Conservation (phyloP, 53 echinoderm and acorn worm species). For the Henricia sp. region DNA sequence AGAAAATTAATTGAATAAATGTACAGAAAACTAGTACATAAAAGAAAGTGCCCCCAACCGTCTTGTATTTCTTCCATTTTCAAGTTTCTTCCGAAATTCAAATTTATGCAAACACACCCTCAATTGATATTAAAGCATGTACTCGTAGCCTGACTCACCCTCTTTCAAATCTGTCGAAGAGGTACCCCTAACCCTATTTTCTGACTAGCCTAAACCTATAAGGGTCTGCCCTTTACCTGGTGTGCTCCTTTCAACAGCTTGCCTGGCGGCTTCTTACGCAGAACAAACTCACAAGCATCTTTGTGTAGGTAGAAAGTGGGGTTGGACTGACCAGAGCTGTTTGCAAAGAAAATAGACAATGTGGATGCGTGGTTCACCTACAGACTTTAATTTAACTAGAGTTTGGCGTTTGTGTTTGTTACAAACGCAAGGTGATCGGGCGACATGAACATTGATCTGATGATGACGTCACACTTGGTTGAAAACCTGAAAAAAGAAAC, state of each 20-base stretch:
- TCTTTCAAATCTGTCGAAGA: too few relatives aligned
- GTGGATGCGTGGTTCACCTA: neutral
- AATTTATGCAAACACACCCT: too few relatives aligned
- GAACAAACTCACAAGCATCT: conserved; percentile 82
- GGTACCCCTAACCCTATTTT: too few relatives aligned
- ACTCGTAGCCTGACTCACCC: too few relatives aligned
- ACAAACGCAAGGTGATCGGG: too few relatives aligned
- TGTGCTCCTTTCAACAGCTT: conserved; percentile 88
- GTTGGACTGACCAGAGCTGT: conserved; percentile 94
- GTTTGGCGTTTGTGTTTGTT: too few relatives aligned
- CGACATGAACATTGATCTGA: too few relatives aligned
- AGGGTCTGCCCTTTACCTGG: conserved; percentile 73
- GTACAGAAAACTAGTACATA: neutral
- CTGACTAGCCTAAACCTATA: too few relatives aligned
- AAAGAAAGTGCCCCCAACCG: neutral
- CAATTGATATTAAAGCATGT: too few relatives aligned
- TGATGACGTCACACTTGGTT: too few relatives aligned
- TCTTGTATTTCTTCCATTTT: neutral
- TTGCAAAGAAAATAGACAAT: neutral
- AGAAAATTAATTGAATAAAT: neutral
- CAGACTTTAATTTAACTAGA: too few relatives aligned
- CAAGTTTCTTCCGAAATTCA: neutral
- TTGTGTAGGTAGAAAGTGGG: conserved; percentile 93
- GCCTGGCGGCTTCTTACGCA: conserved; percentile 98
- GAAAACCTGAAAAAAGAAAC: too few relatives aligned